Percentiles rank a stretch among this genome's conserved stretches.
Evolutionary conservation across 2,113 vertebrate genomes (phyloP).

Genomic region (Ophiodon elongatus): DNA sequence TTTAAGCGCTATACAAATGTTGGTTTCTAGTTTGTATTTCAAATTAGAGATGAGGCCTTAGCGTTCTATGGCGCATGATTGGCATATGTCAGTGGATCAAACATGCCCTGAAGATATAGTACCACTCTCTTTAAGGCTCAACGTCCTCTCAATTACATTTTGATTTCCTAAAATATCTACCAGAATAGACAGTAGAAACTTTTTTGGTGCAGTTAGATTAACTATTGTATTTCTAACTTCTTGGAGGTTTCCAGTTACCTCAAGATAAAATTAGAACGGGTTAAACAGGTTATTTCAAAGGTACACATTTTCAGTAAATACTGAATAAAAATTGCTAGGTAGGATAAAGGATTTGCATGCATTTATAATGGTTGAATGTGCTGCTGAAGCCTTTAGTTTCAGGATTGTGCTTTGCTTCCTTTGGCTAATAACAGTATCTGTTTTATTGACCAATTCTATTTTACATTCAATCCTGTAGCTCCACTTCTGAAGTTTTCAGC

Average conservation of each 20-base stretch:
- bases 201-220: background rate
- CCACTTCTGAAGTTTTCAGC: conserved; percentile 75
- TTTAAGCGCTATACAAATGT: too few relatives aligned
- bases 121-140: background rate
- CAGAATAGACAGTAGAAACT: background rate
- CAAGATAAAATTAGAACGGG: too few relatives aligned
- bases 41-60: background rate
- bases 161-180: background rate
- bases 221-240: background rate
- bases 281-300: background rate
- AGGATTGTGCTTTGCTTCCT: conserved; percentile 27
- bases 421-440: conserved; percentile 14
- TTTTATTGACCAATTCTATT: conserved; percentile 57
- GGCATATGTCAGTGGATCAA: background rate
- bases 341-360: background rate
- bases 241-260: background rate
- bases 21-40: too few relatives aligned
- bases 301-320: background rate
- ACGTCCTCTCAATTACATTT: background rate
- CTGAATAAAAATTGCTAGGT: background rate
- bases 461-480: conserved; percentile 79
- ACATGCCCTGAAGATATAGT: background rate
- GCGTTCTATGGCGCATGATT: too few relatives aligned
- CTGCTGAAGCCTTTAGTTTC: conserved; percentile 16
- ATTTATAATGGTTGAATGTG: background rate